Base-by-base conservation (phyloP, 2,888 invertebrate species). In the Ceriagrion tenellum region DNA sequence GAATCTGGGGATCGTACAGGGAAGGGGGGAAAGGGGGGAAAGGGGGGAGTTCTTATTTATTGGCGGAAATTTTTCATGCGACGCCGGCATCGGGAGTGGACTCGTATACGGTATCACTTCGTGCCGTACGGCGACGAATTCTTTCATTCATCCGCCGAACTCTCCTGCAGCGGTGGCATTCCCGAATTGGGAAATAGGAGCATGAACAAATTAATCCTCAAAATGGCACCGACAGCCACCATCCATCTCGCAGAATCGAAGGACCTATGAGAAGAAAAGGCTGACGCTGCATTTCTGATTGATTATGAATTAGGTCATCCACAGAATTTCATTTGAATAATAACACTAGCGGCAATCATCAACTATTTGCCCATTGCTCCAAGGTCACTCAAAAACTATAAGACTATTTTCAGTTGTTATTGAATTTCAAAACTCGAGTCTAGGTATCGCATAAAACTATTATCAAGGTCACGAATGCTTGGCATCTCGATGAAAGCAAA, bases 11-110 rank as follows among this genome's bases (percentile, higher is more conserved):
- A 40, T 63, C 91, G 91, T 6, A n/a, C 59, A 13, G n/a, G 69
- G n/a, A 26, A n/a, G n/a, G n/a, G n/a, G n/a, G n/a, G n/a, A n/a
- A n/a, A n/a, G n/a, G n/a, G n/a, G n/a, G n/a, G n/a, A n/a, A n/a
- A n/a, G n/a, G n/a, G 69, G 69, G 69, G 26, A 26, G 69, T 74
- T 55, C 74, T 93, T 93, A 93, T 93, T 93, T 93, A 93, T 93
- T 69, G 93, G 93, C 69, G 69, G 93, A n/a, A 93, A 93, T 93
- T 93, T 93, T 93, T 93, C 93, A 93, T 47, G 93, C 55, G 93
- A 93, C 93, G 93, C 47, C 93, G 26, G 55, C 55, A 93, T 35
- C 93, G 93, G 56, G 90, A 59, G 35, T 91, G 59, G 59, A 74
- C 63, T 23, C 59, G 59, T 23, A 63, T 93, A 69, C 69, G 56